phyloP scores from a whole-genome alignment of 2,113 vertebrate genomes.

The Anarhynchus alexandrinus region DNA sequence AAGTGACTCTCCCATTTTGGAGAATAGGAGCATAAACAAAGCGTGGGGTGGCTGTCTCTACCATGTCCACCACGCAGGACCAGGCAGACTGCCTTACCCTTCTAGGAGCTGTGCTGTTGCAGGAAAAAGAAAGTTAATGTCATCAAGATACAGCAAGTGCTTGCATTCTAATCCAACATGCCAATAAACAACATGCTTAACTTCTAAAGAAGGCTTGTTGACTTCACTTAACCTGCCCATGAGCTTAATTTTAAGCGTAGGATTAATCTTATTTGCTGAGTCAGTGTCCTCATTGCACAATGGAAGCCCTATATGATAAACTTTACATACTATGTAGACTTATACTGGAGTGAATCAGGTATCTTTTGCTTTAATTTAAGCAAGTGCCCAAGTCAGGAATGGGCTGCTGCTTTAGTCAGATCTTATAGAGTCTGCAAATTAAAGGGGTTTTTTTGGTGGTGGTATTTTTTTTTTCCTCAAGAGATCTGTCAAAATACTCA shows the following conservation, averaged over 20 bases:
- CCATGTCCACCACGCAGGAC: background rate
- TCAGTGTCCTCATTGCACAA: background rate
- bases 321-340: fast-evolving
- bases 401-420: background rate
- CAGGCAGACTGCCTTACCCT: background rate
- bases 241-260: background rate
- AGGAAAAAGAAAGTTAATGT: background rate
- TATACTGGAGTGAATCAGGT: background rate
- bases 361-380: background rate
- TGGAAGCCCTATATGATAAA: background rate
- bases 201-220: background rate
- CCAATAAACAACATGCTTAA: no score
- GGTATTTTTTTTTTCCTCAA: background rate
- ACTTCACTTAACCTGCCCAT: background rate
- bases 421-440: background rate
- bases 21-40: background rate
- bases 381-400: background rate
- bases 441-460: background rate
- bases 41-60: background rate
- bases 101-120: background rate
- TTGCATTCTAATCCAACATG: background rate
- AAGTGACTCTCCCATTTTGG: background rate
- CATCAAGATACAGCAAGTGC: background rate
- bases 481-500: background rate
- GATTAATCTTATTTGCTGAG: background rate